Conservation (phyloP, 64 coral and sea anemone genomes). For the Montipora sp. region DNA sequence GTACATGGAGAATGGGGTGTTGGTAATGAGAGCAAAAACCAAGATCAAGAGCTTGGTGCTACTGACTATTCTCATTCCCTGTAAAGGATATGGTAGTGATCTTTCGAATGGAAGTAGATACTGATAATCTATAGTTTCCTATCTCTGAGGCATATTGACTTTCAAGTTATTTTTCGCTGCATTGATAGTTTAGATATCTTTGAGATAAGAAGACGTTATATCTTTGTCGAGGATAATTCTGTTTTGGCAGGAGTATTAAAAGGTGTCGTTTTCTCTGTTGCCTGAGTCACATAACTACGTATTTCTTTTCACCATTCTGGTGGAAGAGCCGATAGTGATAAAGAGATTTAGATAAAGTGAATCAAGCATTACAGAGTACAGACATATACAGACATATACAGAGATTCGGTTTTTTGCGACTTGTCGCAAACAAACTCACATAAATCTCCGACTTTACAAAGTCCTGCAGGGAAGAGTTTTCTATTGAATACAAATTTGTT, state of each 20-base stretch:
- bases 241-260: neutral
- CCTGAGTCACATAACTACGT: neutral
- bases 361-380: neutral
- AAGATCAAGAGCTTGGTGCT: too few relatives aligned
- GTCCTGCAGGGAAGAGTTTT: neutral
- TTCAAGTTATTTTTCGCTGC: too few relatives aligned
- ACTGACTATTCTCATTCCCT: too few relatives aligned
- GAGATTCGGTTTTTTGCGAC: neutral
- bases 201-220: constrained; percentile 19
- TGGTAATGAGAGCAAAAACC: too few relatives aligned
- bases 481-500: constrained; percentile 31
- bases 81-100: too few relatives aligned
- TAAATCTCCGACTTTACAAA: constrained; percentile 20
- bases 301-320: constrained; percentile 10
- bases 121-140: too few relatives aligned
- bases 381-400: neutral
- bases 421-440: neutral
- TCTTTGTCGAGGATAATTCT: neutral
- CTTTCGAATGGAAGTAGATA: too few relatives aligned
- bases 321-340: neutral
- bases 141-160: too few relatives aligned
- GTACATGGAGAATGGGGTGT: too few relatives aligned
- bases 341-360: neutral
- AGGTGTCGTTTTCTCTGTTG: neutral
- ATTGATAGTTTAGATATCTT: neutral